A percentile compares a stretch with the other conserved stretches of the same genome.
Conservation (phyloP, 2,797 vertebrate species). For the Florisuga fusca region DNA sequence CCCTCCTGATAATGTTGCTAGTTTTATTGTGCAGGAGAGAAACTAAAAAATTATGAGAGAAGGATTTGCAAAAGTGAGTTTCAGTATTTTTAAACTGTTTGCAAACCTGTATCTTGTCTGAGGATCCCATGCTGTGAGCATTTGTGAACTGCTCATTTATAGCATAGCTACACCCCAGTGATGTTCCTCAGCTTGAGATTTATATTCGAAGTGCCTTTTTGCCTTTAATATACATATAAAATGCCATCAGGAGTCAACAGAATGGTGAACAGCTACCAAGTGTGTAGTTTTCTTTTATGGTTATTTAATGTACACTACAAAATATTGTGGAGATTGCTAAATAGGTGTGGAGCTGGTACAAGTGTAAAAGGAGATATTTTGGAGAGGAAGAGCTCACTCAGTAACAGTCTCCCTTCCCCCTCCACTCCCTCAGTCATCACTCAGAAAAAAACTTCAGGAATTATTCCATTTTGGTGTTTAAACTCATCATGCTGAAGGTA, state of each 20-base stretch:
- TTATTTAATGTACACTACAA: constrained; percentile 16
- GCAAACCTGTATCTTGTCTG: neutral
- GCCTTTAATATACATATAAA: neutral
- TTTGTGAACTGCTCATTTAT: constrained; percentile 2
- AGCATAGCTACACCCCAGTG: neutral
- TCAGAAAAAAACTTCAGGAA: constrained; percentile 20
- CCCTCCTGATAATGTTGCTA: neutral
- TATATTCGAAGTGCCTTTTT: neutral
- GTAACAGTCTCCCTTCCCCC: neutral
- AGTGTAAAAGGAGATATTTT: neutral
- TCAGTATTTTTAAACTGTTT: neutral
- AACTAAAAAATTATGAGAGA: neutral
- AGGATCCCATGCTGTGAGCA: neutral
- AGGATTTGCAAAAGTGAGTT: neutral
- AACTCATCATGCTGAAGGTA: constrained; percentile 26
- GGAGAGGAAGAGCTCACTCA: neutral
- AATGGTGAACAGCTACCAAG: constrained; percentile 27
- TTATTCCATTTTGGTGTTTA: constrained; percentile 46
- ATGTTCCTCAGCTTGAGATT: neutral
- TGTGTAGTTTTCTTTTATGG: neutral
- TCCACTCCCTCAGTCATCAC: neutral
- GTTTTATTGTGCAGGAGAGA: neutral
- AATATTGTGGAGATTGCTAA: neutral
- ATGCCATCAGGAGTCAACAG: neutral
- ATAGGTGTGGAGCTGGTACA: neutral